phyloP scores from a whole-genome alignment of 2,888 invertebrate genomes.

The Gandaritis pyraliata region DNA sequence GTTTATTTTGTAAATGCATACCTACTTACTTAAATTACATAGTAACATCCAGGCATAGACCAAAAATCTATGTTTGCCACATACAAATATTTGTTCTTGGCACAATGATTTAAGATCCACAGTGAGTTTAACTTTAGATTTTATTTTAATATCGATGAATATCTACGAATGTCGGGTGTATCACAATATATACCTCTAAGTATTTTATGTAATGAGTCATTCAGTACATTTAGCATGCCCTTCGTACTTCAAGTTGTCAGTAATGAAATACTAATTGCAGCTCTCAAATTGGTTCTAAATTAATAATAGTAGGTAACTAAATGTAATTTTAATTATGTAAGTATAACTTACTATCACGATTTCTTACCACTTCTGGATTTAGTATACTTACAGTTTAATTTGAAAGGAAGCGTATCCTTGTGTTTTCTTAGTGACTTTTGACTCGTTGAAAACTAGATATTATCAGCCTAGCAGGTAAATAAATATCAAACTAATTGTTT shows the following conservation, averaged over 20 bases:
- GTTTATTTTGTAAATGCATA: no score
- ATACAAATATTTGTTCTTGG: no score
- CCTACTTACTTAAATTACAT: no score
- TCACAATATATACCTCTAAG: background rate
- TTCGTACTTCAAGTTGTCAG: conserved; percentile 24
- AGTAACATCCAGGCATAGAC: no score
- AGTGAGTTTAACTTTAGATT: background rate
- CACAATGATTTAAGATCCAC: no score
- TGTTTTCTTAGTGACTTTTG: background rate
- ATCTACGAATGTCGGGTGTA: background rate
- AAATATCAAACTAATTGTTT: no score
- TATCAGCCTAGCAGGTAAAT: no score
- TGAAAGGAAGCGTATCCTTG: no score
- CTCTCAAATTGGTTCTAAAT: conserved; percentile 29
- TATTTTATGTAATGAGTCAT: conserved; percentile 14
- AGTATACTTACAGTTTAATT: no score
- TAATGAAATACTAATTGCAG: conserved; percentile 23
- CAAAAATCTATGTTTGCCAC: no score
- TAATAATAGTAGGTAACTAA: conserved; percentile 17
- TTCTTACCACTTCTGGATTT: background rate
- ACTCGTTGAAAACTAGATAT: no score
- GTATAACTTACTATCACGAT: conserved; percentile 13
- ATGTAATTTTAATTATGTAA: conserved; percentile 23
- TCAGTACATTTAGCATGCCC: conserved; percentile 12
- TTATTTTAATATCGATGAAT: background rate